phyloP scores from a whole-genome alignment of 2,113 vertebrate genomes.

The Tetraodon nigroviridis region DNA sequence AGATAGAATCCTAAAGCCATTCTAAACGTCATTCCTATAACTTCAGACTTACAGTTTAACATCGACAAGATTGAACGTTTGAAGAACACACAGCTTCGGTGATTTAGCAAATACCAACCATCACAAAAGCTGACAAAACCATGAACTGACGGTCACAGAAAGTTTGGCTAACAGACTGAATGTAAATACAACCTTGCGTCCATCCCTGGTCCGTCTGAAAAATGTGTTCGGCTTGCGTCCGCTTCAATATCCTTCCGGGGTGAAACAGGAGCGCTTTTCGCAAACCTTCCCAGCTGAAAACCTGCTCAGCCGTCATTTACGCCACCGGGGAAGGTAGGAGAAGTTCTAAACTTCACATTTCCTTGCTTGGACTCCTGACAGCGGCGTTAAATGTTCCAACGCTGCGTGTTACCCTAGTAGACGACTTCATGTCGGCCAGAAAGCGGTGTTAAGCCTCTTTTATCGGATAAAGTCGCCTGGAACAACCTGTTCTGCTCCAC shows the following conservation, averaged over 20 bases:
- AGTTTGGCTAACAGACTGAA: no score
- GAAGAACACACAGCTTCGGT: no score
- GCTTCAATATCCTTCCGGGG: constrained; percentile 22
- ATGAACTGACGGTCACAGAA: no score
- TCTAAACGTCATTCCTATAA: no score
- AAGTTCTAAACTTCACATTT: constrained; percentile 10
- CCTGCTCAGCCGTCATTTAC: not conserved
- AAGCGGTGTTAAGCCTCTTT: not conserved
- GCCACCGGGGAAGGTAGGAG: not conserved
- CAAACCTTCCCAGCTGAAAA: no score
- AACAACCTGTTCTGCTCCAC: constrained; percentile 43
- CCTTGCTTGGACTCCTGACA: not conserved
- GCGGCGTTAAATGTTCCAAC: fast-evolving
- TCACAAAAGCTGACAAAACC: no score
- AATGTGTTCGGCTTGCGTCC: constrained; percentile 28
- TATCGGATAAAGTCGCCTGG: constrained; percentile 5
- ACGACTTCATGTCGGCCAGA: not conserved
- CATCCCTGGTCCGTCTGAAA: constrained; percentile 6
- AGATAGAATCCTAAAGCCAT: no score
- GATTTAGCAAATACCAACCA: no score
- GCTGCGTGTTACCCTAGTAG: not conserved
- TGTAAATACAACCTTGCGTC: no score
- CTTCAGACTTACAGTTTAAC: no score
- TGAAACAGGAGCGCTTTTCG: constrained; percentile 22
- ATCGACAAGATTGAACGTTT: no score